Base-by-base conservation (phyloP, 2,113 vertebrate species). In the Tauraco erythrolophus region DNA sequence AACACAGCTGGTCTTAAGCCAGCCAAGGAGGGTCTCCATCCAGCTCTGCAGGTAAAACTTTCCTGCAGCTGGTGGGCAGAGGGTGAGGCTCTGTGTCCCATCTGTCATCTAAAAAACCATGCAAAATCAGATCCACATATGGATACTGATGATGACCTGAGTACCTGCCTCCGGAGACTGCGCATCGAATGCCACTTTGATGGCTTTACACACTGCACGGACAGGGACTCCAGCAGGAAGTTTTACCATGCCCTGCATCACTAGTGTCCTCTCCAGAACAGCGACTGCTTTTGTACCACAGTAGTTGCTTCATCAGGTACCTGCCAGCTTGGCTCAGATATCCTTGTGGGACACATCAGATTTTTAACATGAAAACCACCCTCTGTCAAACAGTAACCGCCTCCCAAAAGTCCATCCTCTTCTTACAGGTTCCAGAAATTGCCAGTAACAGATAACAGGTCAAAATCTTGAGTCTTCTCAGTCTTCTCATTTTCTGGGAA, bases 321-420 rank as follows among this genome's bases (percentile, higher is more conserved):
- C 7, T 45, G 45, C 37, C 41, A 84, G 35, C 45, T 84, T 61
- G 64, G 14, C 45, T 74, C 64, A 60, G 37, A 9, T 62, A 50
- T 19, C 24, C 19, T 24, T 53, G 9, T 41, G 31, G 45, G 31
- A 54, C 22, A 25, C 0, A 0, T 4, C 39, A 31, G 19, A n/a
- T 71, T 81, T 74, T 56, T 46, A 13, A n/a, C 27, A 16, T 1
- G 8, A 78, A 19, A 15, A 60, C 9, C 27, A 87, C 21, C 18
- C 31, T 7, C 4, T 48, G 28, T 54, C 45, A 45, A 80, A 60
- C 17, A 71, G 48, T 39, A 89, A 56, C 21, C 15, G 37, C 23
- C 28, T 87, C 17, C 28, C 6, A 57, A 22, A 84, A 78, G n/a
- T 50, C n/a, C 77, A 0, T 50, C 41, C 4, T 46, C 25, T 61